Evolutionary conservation across 1,140 invertebrate species (phyloP), one percentile per base, ranked within the genome.

Genomic region (Tribolium castaneum): DNA sequence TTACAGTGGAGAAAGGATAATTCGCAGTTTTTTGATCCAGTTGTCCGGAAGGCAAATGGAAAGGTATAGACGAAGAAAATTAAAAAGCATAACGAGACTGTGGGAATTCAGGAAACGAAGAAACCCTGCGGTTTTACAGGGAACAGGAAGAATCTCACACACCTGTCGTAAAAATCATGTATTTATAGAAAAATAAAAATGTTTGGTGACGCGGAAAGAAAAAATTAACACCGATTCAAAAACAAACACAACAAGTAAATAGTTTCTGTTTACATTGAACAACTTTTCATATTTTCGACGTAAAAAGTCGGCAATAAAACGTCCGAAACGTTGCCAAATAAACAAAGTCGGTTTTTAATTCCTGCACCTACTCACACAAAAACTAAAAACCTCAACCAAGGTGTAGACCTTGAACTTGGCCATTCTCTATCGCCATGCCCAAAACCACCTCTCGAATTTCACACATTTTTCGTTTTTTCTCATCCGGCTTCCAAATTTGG

Each of bases 391-490:
- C 54, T 66, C 59, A n/a, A 34, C 9, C 59, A 66, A 66, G 59
- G 59, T 66, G 59, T 14, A 66, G 59, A 66, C 59, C 59, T 66
- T 66, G 59, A 66, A 66, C 59, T 66, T 66, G 59, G 59, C 59
- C 59, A 66, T 30, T 66, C 59, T 35, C 59, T 35, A 35, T 35
- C 59, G 59, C 30, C 59, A 30, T 62, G 30, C 30, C 25, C 59
- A 35, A 35, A 66, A 35, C 59, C 12, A 30, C 25, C 59, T 22
- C 12, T 59, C 16, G 54, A 14, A 30, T 25, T 6, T 56, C 7
- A 22, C 30, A 9, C 7, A 14, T 59, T 59, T 25, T n/a, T 12
- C 10, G 10, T 22, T 59, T 56, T 56, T 56, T 56, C 12, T 14
- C 10, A 4, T 14, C 16, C 19, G 10, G 6, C 10, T 12, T 22